Percentiles rank a stretch among this genome's conserved stretches.
These are phyloP conservation scores for Dicrostonyx torquatus DNA, from an alignment of 2,797 vertebrate species.

Conservation along the genomic window DNA sequence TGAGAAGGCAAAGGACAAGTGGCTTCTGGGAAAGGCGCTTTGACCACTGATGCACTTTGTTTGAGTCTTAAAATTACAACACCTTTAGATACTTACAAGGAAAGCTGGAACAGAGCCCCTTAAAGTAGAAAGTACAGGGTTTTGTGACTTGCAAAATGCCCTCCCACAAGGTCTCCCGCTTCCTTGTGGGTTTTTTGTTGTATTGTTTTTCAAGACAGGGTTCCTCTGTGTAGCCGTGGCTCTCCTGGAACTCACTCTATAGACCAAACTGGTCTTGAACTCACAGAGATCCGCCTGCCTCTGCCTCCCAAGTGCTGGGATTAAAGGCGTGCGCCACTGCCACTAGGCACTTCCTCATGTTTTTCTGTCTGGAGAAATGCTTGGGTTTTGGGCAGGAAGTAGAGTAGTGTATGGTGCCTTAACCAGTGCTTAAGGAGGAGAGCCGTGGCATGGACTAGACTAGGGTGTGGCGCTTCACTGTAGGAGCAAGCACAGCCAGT, in stretches of 20 bases:
- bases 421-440: not conserved
- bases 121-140: not conserved
- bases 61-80: not conserved
- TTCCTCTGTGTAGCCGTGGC: too few relatives aligned
- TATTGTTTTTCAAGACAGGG: too few relatives aligned
- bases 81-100: not conserved
- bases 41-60: not conserved
- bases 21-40: not conserved
- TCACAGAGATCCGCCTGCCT: too few relatives aligned
- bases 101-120: not conserved
- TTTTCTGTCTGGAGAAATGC: not conserved
- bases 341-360: not conserved
- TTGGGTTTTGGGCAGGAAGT: not conserved
- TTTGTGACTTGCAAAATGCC: not conserved
- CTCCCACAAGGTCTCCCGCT: not conserved
- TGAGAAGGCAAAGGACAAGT: not conserved
- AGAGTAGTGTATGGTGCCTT: not conserved
- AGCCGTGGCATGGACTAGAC: not conserved
- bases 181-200: not conserved
- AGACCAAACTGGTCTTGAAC: too few relatives aligned
- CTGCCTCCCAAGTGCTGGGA: too few relatives aligned
- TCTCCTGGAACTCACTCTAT: too few relatives aligned
- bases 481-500: not conserved
- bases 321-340: too few relatives aligned
- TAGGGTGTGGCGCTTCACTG: not conserved